Conservation (phyloP, 2,113 vertebrate species). For the Rostratula benghalensis region DNA sequence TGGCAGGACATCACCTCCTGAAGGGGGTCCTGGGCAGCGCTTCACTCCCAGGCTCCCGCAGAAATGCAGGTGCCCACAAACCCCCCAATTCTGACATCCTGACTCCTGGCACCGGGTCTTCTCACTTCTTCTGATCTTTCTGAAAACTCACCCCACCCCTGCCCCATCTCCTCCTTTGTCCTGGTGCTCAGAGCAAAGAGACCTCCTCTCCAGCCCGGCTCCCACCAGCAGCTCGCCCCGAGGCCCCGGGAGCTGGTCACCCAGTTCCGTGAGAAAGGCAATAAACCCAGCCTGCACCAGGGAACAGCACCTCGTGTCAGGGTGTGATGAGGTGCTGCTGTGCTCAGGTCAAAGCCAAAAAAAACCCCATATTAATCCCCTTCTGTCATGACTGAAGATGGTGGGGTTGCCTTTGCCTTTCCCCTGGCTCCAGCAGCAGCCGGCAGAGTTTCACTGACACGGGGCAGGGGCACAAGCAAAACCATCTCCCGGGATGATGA, state of each 20-base stretch:
- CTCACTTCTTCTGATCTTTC: neutral
- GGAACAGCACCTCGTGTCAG: neutral
- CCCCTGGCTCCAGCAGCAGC: neutral
- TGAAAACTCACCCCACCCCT: neutral
- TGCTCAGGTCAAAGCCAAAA: neutral
- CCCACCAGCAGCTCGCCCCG: too few species aligned
- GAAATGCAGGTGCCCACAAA: neutral
- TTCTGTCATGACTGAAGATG: fast-evolving
- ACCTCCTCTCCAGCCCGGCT: neutral
- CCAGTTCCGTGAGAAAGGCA: neutral
- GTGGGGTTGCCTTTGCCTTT: neutral
- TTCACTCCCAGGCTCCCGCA: neutral
- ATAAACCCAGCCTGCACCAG: neutral
- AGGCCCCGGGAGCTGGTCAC: too few species aligned
- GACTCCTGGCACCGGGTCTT: neutral
- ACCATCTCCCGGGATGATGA: neutral
- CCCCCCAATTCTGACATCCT: neutral
- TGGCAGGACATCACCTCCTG: neutral
- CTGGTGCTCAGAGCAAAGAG: neutral
- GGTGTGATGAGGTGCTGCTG: fast-evolving
- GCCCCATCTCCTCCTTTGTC: neutral
- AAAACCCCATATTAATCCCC: fast-evolving
- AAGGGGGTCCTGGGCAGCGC: neutral
- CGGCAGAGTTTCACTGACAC: neutral
- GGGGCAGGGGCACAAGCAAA: neutral